Percentiles rank a stretch among this genome's conserved stretches.
phyloP scores from a whole-genome alignment of 2,113 vertebrate species.

The Alligator sinensis region DNA sequence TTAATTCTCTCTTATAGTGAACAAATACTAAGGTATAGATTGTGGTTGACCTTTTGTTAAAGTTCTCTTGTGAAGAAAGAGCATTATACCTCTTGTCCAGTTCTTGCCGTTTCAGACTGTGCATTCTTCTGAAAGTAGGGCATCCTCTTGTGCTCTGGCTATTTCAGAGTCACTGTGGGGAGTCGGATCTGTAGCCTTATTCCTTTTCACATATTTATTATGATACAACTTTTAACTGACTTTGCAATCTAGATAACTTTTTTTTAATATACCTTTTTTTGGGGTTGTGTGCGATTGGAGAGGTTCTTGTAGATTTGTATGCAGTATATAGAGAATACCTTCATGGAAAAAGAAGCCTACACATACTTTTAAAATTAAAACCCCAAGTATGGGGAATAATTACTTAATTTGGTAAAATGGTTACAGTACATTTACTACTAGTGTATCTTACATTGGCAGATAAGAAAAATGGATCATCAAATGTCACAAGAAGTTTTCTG shows the following conservation, averaged over 20 bases:
- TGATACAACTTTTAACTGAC: neutral
- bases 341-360: neutral
- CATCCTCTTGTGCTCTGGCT: conserved; percentile 4
- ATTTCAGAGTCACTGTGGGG: conserved; percentile 7
- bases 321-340: neutral
- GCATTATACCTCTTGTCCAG: neutral
- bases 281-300: neutral
- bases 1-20: conserved; percentile 1
- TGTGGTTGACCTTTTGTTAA: conserved; percentile 28
- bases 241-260: neutral
- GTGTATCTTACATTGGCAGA: neutral
- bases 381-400: neutral
- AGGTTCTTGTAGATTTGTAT: neutral
- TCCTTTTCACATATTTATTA: neutral
- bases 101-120: neutral
- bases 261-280: neutral
- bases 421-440: neutral
- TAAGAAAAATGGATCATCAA: neutral
- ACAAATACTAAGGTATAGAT: neutral
- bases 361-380: neutral
- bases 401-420: neutral
- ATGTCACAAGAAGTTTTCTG: neutral
- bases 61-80: neutral
- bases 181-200: neutral
- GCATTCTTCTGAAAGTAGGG: conserved; percentile 8